These are phyloP conservation scores for Drosophila chauvacae DNA, from an alignment of 1,140 invertebrate genomes.

Conservation along the genomic window DNA sequence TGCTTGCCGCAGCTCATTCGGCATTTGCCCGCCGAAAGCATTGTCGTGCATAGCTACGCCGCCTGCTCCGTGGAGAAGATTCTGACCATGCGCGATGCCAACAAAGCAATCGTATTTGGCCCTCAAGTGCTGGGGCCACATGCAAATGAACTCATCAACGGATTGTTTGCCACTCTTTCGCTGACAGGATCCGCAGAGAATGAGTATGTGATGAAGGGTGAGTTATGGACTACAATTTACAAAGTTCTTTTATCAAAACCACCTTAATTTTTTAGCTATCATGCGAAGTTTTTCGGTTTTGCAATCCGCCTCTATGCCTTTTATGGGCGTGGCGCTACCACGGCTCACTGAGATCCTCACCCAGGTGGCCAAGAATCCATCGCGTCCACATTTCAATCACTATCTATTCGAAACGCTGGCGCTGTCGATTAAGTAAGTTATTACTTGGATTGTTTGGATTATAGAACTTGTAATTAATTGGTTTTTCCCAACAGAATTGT, in stretches of 20 bases:
- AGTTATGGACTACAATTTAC: constrained; percentile 12
- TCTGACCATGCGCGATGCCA: constrained; percentile 89
- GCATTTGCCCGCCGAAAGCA: constrained; percentile 90
- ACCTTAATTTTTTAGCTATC: constrained; percentile 87
- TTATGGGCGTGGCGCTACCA: constrained; percentile 91
- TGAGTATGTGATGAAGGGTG: constrained; percentile 98
- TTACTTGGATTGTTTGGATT: neutral
- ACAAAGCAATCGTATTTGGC: constrained; percentile 84
- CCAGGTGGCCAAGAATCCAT: constrained; percentile 96
- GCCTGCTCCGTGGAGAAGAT: constrained; percentile 96
- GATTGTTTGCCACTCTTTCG: constrained; percentile 91
- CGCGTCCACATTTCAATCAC: constrained; percentile 98
- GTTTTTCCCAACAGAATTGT: constrained; percentile 86
- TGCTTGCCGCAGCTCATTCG: constrained; percentile 91
- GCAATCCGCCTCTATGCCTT: constrained; percentile 92
- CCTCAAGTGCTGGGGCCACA: constrained; percentile 86
- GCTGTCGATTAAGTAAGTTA: constrained; percentile 89
- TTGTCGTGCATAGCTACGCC: constrained; percentile 97
- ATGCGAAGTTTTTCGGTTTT: constrained; percentile 94
- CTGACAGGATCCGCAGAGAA: constrained; percentile 93
- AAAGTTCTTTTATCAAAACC: neutral
- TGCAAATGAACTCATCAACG: constrained; percentile 88
- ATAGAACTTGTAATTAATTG: neutral
- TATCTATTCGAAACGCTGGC: constrained; percentile 98
- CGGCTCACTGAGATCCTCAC: constrained; percentile 93